Percentiles rank a stretch among this genome's conserved stretches.
These are phyloP conservation scores for Pectinophora gossypiella DNA, from an alignment of 1,140 invertebrate genomes.

Conservation along the genomic window DNA sequence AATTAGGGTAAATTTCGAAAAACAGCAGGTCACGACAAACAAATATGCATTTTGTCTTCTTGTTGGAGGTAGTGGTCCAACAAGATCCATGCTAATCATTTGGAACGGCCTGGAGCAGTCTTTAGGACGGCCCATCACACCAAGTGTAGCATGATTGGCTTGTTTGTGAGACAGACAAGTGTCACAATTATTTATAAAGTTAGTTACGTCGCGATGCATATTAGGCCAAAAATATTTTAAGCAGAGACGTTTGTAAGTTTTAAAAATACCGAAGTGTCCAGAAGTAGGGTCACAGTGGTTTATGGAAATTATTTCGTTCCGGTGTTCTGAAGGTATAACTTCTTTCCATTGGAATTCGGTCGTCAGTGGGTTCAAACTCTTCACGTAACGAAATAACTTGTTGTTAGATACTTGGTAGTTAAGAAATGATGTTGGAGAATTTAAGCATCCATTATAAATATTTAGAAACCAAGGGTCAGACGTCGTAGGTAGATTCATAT, in stretches of 20 bases:
- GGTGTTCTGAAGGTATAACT: slow-evolving; percentile 22
- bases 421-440: slow-evolving; percentile 11
- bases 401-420: slow-evolving; percentile 11
- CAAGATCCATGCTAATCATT: slow-evolving; percentile 4
- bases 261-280: slow-evolving; percentile 48
- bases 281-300: slow-evolving; percentile 30
- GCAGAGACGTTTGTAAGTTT: slow-evolving; percentile 29
- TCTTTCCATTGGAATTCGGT: slow-evolving; percentile 32
- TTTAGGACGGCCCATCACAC: slow-evolving; percentile 1
- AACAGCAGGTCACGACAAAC: slow-evolving; percentile 1
- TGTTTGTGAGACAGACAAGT: slow-evolving; percentile 13
- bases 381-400: slow-evolving; percentile 17
- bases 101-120: not conserved
- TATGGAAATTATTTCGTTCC: slow-evolving; percentile 14
- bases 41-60: not conserved
- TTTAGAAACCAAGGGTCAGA: slow-evolving; percentile 15
- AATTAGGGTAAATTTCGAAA: not conserved
- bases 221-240: slow-evolving; percentile 12
- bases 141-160: not conserved
- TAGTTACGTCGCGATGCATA: slow-evolving; percentile 6
- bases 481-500: not conserved
- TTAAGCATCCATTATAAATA: slow-evolving; percentile 11
- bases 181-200: slow-evolving; percentile 18
- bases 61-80: not conserved
- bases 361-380: slow-evolving; percentile 9